A percentile compares a stretch with the other conserved stretches of the same genome.
Evolutionary conservation across 2,888 invertebrate genomes (phyloP).

Genomic region (Drosophila paramelanica): DNA sequence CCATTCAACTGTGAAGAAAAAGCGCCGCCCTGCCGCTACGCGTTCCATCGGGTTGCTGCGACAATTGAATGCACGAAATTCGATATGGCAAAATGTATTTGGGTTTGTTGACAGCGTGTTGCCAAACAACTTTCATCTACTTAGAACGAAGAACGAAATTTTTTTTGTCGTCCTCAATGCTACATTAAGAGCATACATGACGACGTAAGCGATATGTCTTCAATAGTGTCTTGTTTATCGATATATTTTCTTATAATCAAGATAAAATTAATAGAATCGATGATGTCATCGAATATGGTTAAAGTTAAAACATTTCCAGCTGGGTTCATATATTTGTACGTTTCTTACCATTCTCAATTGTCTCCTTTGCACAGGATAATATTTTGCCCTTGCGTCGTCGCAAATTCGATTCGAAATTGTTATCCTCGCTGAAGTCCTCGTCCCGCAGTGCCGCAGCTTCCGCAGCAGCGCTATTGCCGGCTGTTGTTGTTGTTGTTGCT

Average conservation of each 20-base stretch:
- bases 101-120: conserved; percentile 18
- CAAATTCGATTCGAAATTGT: conserved; percentile 85
- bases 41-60: neutral
- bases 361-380: conserved; percentile 85
- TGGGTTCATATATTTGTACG: neutral
- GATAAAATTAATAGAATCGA: neutral
- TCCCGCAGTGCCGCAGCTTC: conserved; percentile 60
- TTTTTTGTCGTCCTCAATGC: no score
- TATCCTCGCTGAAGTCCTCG: conserved; percentile 82
- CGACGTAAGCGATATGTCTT: no score
- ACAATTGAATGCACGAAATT: conserved; percentile 20
- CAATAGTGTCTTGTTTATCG: no score
- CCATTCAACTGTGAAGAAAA: neutral
- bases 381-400: conserved; percentile 85
- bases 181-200: no score
- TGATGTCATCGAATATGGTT: neutral
- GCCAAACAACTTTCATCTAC: conserved; percentile 14
- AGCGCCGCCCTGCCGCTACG: no score
- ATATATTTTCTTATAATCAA: no score
- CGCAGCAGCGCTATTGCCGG: conserved; percentile 52
- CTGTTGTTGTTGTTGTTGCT: conserved; percentile 60
- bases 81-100: conserved; percentile 14
- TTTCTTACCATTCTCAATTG: conserved; percentile 85
- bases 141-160: neutral
- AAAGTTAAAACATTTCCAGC: neutral